Percentiles rank a stretch among this genome's conserved stretches.
Evolutionary conservation across 2,888 invertebrate species (phyloP).

Genomic region (Thymelicus lineola): DNA sequence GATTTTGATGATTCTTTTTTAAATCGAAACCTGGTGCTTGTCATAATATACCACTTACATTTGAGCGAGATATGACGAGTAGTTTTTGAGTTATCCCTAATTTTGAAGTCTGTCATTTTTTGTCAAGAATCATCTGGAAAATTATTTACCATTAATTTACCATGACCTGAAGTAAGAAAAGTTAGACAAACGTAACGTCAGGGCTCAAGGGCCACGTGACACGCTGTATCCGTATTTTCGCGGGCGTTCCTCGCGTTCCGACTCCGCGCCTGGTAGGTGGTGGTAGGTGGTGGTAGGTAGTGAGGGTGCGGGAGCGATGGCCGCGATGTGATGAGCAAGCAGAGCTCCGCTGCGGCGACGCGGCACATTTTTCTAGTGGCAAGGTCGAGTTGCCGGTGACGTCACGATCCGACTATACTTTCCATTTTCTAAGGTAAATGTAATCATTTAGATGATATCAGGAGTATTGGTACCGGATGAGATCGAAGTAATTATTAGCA

Average conservation of each 20-base stretch:
- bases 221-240: slow-evolving; percentile 32
- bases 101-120: too few species aligned
- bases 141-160: too few species aligned
- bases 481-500: not conserved
- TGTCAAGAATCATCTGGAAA: too few species aligned
- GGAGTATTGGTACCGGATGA: slow-evolving; percentile 9
- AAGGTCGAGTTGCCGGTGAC: slow-evolving; percentile 81
- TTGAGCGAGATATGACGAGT: too few species aligned
- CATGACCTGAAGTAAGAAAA: not conserved
- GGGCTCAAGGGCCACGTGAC: slow-evolving; percentile 28
- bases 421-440: slow-evolving; percentile 62
- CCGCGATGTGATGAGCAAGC: slow-evolving; percentile 77
- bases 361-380: slow-evolving; percentile 85
- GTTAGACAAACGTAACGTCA: not conserved
- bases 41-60: too few species aligned
- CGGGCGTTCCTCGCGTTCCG: slow-evolving; percentile 2
- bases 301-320: slow-evolving; percentile 52
- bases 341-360: slow-evolving; percentile 68
- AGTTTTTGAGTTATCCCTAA: too few species aligned
- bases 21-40: too few species aligned
- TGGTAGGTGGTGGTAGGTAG: slow-evolving; percentile 19
- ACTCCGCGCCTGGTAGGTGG: slow-evolving; percentile 14
- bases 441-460: slow-evolving; percentile 29
- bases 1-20: too few species aligned
- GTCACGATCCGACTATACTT: slow-evolving; percentile 74